Percentiles rank a stretch among this genome's conserved stretches.
Evolutionary conservation across 2,797 vertebrate genomes (phyloP).

Genomic region (Malacoraja senta): DNA sequence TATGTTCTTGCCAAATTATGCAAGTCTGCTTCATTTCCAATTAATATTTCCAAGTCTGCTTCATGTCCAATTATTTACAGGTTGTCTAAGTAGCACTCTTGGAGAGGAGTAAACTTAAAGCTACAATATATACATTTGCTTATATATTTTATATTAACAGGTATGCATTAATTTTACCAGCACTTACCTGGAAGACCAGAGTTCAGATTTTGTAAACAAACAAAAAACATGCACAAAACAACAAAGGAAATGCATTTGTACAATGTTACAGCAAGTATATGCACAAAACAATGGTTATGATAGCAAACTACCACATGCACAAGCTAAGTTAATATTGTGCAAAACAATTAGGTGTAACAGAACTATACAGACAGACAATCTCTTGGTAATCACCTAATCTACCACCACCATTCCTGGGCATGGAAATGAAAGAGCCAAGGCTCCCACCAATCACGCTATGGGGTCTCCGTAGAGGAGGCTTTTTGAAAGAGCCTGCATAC

Average conservation of each 20-base stretch:
- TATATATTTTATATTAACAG: slow-evolving; percentile 35
- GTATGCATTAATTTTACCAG: slow-evolving; percentile 20
- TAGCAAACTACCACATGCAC: slow-evolving; percentile 29
- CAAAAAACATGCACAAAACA: slow-evolving; percentile 28
- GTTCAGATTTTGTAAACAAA: not conserved
- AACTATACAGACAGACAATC: slow-evolving; percentile 31
- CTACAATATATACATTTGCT: not conserved
- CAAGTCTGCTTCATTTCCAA: not conserved
- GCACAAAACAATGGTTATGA: not conserved
- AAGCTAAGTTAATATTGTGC: slow-evolving; percentile 7
- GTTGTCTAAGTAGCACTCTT: slow-evolving; percentile 25
- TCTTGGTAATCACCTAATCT: slow-evolving; percentile 75
- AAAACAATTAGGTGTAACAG: slow-evolving; percentile 5
- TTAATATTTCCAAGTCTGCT: not conserved
- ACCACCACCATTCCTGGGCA: slow-evolving; percentile 94
- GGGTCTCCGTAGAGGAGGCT: slow-evolving; percentile 86
- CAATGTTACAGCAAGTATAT: not conserved
- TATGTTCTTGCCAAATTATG: not conserved
- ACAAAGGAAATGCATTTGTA: not conserved
- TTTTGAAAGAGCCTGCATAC: slow-evolving; percentile 97
- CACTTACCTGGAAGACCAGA: slow-evolving; percentile 20
- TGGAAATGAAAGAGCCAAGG: slow-evolving; percentile 93
- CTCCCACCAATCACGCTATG: slow-evolving; percentile 96
- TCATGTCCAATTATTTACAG: not conserved
- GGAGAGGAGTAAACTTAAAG: not conserved